Percentiles rank a stretch among this genome's conserved stretches.
Conservation (phyloP, 1,140 invertebrate genomes). For the Lineus longissimus region DNA sequence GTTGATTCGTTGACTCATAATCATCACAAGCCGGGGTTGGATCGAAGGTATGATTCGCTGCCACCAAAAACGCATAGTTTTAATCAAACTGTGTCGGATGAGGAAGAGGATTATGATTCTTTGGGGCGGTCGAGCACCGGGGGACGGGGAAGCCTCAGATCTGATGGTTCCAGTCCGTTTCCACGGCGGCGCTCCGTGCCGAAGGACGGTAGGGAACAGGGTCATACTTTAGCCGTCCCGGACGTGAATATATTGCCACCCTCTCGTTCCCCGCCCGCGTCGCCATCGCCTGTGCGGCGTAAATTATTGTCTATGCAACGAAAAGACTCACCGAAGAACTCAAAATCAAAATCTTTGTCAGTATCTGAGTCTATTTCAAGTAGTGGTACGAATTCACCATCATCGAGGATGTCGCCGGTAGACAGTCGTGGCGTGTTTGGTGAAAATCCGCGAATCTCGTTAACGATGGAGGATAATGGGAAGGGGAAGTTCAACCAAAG, state of each 20-base stretch:
- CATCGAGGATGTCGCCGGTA: background rate
- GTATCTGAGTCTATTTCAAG: constrained; percentile 13
- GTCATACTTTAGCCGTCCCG: background rate
- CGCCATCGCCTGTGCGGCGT: constrained; percentile 2
- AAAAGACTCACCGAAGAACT: constrained; percentile 19
- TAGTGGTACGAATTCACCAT: constrained; percentile 12
- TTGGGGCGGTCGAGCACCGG: background rate
- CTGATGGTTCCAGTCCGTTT: background rate
- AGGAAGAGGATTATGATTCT: background rate
- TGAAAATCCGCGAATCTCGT: constrained; percentile 9
- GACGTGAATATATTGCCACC: background rate
- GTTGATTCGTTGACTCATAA: background rate
- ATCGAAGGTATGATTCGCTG: background rate
- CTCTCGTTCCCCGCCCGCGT: background rate
- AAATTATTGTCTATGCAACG: background rate
- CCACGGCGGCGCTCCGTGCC: background rate
- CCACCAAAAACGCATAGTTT: constrained; percentile 2
- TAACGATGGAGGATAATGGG: constrained; percentile 32
- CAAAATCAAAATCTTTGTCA: constrained; percentile 30
- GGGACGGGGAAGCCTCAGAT: background rate
- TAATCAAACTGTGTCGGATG: background rate
- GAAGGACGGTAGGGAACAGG: background rate
- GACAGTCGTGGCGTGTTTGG: constrained; percentile 4
- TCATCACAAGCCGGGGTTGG: background rate
- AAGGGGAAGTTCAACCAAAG: constrained; percentile 47